Evolutionary conservation across 35 echinoderm and acorn worm species (phyloP).

Genomic region (Acanthaster planci): DNA sequence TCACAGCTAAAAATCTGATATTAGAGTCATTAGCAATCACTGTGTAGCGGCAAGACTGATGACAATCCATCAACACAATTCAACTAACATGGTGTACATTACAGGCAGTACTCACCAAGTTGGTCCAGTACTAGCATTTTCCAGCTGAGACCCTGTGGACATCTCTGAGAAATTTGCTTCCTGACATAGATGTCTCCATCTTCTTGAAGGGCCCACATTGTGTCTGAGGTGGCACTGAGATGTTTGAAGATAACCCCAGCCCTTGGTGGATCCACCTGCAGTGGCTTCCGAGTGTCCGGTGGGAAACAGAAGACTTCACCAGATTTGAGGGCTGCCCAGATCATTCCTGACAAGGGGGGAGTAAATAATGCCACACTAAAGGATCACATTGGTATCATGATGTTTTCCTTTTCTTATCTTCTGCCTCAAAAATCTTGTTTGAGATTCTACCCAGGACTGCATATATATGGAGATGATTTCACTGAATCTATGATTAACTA

Average conservation of each 20-base stretch:
- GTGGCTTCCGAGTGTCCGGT: conserved; percentile 68
- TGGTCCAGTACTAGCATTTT: conserved; percentile 80
- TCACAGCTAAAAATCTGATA: too few species aligned
- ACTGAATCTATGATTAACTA: too few species aligned
- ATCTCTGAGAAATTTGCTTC: conserved; percentile 56
- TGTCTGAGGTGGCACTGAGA: conserved; percentile 70
- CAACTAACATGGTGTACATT: too few species aligned
- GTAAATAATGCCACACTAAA: too few species aligned
- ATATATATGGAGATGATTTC: too few species aligned
- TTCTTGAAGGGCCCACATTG: conserved; percentile 74
- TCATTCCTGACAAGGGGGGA: conserved; percentile 56
- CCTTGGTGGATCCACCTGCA: conserved; percentile 70
- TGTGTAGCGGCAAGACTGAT: too few species aligned
- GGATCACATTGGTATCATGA: too few species aligned
- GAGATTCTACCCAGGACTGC: too few species aligned
- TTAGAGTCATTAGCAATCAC: too few species aligned
- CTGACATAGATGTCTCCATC: conserved; percentile 59
- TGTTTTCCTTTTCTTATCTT: too few species aligned
- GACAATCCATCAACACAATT: too few species aligned
- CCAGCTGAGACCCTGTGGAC: conserved; percentile 77
- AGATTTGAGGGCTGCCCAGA: conserved; percentile 92
- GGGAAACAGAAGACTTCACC: conserved; percentile 93
- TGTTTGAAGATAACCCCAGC: conserved; percentile 54
- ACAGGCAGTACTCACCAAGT: conserved; percentile 62
- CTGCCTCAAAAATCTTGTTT: too few species aligned